Evolutionary conservation across 2,113 vertebrate genomes (phyloP), one percentile per base, ranked within the genome.

Genomic region (Oreochromis aureus): DNA sequence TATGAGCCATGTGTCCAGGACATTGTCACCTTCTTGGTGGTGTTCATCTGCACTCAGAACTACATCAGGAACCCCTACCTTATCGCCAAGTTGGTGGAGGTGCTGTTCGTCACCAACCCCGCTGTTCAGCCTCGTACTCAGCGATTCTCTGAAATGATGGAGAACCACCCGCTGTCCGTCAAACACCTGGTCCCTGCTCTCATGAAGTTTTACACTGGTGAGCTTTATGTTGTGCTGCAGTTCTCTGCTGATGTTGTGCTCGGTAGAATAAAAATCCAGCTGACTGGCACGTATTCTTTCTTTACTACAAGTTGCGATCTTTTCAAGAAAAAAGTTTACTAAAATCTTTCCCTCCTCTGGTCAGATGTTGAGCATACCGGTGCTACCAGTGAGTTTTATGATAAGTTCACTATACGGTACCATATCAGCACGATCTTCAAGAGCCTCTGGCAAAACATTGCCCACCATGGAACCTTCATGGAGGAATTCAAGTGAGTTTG

Each of bases 341-440:
- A 18, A 78, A 78, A 51, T 78, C 24, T 19, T 51, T 51, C 10
- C 78, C 34, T 53, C 58, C 22, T 80, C 32, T 88, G 34, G 5
- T n/a, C 87, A 99, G 99, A 99, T 94, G 99, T 99, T 34, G 99
- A 99, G 87, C 99, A 99, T 36, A 99, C 99, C 0, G 99, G 99
- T 69, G 98, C 99, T 89, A 99, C 98, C 34, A 99, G 98, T 1
- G 99, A 99, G 86, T 99, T 99, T 94, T 99, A 99, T 10, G 99
- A 99, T 96, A 99, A 99, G 95, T 99, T 99, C 92, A 99, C 99
- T 1, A 99, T 99, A 93, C 98, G 99, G 87, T 99, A 99, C 92
- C 99, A 99, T 92, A 99, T 99, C 93, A 99, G 99, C 96, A 99
- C 99, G 73, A 99, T 99, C 93, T 99, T 99, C 95, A 99, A 99